Percentiles rank a stretch among this genome's conserved stretches.
phyloP scores from a whole-genome alignment of 2,113 vertebrate genomes.

The Hydrochoerus hydrochaeris region DNA sequence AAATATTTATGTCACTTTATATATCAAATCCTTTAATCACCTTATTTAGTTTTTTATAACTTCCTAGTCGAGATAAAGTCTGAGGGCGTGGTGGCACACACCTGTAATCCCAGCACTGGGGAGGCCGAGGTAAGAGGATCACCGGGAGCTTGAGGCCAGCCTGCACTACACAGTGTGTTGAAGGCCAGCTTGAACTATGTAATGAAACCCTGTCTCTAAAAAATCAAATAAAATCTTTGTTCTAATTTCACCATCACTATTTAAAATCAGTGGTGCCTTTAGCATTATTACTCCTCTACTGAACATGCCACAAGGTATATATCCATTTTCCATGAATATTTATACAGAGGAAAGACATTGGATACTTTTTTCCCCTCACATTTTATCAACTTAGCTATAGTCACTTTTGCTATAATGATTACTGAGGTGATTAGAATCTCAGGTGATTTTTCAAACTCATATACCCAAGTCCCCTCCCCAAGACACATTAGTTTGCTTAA shows the following conservation, averaged over 20 bases:
- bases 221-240: neutral
- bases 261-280: neutral
- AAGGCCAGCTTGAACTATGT: too few relatives aligned
- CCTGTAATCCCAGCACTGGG: too few relatives aligned
- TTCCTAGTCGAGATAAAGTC: too few relatives aligned
- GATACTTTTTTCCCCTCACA: neutral
- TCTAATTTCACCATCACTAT: conserved; percentile 6
- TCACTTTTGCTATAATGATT: neutral
- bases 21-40: too few relatives aligned
- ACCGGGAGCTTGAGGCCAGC: too few relatives aligned
- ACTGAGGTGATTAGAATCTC: neutral
- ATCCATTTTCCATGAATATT: neutral
- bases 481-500: neutral
- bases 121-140: too few relatives aligned
- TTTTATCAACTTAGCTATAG: neutral
- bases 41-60: too few relatives aligned
- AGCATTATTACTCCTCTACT: neutral
- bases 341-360: neutral
- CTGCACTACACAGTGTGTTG: too few relatives aligned
- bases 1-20: too few relatives aligned
- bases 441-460: neutral
- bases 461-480: neutral
- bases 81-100: too few relatives aligned
- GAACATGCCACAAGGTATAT: neutral
- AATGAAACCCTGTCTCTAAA: neutral